These are phyloP conservation scores for Actinia equina DNA, from an alignment of 64 coral and sea anemone species.

Conservation along the genomic window DNA sequence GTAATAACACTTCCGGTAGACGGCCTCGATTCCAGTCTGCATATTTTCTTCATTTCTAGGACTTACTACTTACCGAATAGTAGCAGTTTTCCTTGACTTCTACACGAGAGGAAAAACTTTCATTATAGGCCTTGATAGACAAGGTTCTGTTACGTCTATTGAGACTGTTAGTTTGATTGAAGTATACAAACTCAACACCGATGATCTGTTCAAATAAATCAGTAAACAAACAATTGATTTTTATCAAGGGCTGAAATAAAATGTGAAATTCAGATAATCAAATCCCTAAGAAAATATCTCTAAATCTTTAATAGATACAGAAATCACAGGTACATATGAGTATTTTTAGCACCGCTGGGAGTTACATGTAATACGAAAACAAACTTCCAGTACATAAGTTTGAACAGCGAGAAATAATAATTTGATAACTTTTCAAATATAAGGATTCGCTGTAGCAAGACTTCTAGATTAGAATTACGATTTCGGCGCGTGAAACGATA, in stretches of 20 bases:
- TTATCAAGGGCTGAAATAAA: background rate
- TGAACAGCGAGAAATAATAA: background rate
- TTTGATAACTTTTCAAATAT: background rate
- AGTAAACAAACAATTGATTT: background rate
- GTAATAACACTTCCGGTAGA: too few species aligned
- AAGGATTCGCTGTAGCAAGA: background rate
- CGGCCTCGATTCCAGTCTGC: too few species aligned
- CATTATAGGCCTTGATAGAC: conserved; percentile 80
- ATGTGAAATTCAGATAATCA: background rate
- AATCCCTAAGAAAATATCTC: background rate
- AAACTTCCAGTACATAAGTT: background rate
- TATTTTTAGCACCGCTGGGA: conserved; percentile 2
- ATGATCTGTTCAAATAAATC: conserved; percentile 72
- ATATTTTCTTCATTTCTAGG: too few species aligned
- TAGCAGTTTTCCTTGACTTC: conserved; percentile 79
- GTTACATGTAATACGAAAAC: background rate
- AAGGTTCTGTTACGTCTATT: conserved; percentile 83
- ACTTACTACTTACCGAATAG: conserved; percentile 79
- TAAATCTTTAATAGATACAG: background rate
- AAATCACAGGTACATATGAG: background rate
- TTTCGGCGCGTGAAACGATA: background rate
- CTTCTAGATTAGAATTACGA: background rate
- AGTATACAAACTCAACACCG: conserved; percentile 95
- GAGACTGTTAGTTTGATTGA: conserved; percentile 88
- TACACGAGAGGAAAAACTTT: conserved; percentile 95